Evolutionary conservation across 2,888 invertebrate species (phyloP), one percentile per base, ranked within the genome.

Genomic region (Sceliomorpha sp.): DNA sequence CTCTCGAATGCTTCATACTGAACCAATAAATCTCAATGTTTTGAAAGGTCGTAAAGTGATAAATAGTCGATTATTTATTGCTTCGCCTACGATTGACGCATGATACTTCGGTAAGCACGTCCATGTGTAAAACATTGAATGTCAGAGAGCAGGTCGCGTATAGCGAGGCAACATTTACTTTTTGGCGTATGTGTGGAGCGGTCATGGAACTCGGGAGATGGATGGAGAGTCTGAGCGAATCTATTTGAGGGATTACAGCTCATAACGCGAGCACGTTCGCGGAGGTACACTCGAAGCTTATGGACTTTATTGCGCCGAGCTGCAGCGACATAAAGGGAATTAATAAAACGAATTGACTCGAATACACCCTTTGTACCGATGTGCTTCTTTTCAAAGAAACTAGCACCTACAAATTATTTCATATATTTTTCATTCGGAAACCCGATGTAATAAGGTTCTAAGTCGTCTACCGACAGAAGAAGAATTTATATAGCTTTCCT

Each of bases 221-320:
- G 50, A 56, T 55, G 42, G 34, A 36, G 40, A 48, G 42, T 48
- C 56, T 26, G 50, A 39, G 51, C 34, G 56, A 56, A 64, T 64
- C 56, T 64, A 64, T 64, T 56, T 56, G 64, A 64, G 64, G 64
- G 56, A 64, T 64, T 64, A 64, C 50, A 45, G 56, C 34, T 64
- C 50, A 64, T 56, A 56, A 56, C 50, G 56, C 39, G 55, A 36
- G 56, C 56, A 64, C 63, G 56, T 64, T 50, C 36, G 50, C 50
- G 39, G 13, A 48, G 56, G 56, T 51, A 56, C 56, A 64, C 44
- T 56, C 32, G 51, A 48, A 64, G 64, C 64, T 64, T 64, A 56
- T 44, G 45, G 56, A 44, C 64, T 56, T 63, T 56, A 64, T 64
- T 64, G 50, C 56, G 10, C 50, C 31, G 45, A 56, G 56, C 42